Base-by-base conservation (phyloP, 2,797 vertebrate genomes). In the Coilia nasus region DNA sequence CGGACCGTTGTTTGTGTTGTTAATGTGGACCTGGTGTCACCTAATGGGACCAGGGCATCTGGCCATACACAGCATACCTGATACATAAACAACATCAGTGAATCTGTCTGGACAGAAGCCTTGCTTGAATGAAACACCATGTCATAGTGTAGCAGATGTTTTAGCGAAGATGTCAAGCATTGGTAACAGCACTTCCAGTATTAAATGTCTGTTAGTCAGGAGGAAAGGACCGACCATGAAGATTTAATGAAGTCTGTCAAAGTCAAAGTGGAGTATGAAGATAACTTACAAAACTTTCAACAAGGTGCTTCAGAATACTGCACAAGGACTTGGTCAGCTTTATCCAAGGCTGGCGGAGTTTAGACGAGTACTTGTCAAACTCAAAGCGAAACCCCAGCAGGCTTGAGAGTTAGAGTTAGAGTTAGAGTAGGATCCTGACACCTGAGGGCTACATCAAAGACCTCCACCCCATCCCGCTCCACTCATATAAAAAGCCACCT, bases 1-100 rank as follows among this genome's bases (percentile, higher is more conserved):
- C 91, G 93, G 92, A 93, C 92, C 91, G 90, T 78, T 93, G 94
- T 96, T 94, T 96, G 94, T 93, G 90, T 92, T 93, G 90, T 88
- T 95, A 93, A 95, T 92, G 91, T 90, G 88, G 88, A 84, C 89
- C 90, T 87, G 90, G 88, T 87, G 87, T 87, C 83, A 62, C 84
- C 90, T 93, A 92, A 93, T 90, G 83, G 83, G 86, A 87, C 85
- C 47, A 83, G 90, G 85, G 82, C 88, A 92, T 88, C 90, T 92
- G 93, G 93, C 90, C 92, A 82, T 91, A 85, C 90, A 88, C 78
- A 21, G 19, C 41, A 44, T 78, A 41, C 67, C 31, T 21, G 35
- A 25, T 25, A 67, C 23, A 67, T 41, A 75, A 75, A 75, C 67
- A 41, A 44, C 14, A 44, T 78, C 71, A 44, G 71, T 19, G 35